Evolutionary conservation across 2,797 vertebrate genomes (phyloP).

Genomic region (Australoheros facetus): DNA sequence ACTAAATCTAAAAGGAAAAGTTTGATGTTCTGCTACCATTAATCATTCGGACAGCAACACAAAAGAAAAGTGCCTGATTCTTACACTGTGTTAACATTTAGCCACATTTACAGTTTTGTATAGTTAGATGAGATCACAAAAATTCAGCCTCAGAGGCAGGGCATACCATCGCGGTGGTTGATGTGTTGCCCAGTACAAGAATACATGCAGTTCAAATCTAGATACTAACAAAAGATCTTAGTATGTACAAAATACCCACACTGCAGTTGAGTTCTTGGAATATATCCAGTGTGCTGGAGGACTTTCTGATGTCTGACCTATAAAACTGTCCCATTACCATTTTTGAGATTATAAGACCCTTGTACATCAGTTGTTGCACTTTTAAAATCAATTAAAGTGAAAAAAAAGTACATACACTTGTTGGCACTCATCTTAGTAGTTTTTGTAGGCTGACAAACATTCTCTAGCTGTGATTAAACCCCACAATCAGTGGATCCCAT

Average conservation of each 20-base stretch:
- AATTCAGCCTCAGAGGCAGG: conserved; percentile 24
- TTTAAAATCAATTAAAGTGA: conserved; percentile 2
- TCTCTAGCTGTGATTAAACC: not conserved
- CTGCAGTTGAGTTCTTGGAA: conserved; percentile 36
- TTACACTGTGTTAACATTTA: not conserved
- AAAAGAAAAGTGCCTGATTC: conserved; percentile 5
- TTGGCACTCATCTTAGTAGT: not conserved
- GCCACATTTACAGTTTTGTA: not conserved
- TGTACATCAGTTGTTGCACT: conserved; percentile 1
- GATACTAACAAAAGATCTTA: conserved; percentile 46
- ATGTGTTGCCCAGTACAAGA: conserved; percentile 57
- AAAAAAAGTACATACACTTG: not conserved
- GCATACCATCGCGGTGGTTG: conserved; percentile 40
- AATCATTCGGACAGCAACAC: not conserved
- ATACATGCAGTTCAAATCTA: conserved; percentile 49
- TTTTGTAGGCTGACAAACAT: not conserved
- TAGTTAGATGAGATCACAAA: conserved; percentile 19
- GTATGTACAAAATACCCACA: conserved; percentile 40
- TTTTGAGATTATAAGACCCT: conserved; percentile 9
- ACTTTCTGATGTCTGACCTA: conserved; percentile 44
- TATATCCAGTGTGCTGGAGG: conserved; percentile 28
- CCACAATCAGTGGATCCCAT: too few relatives aligned
- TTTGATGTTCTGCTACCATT: not conserved
- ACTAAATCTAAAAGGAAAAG: not conserved
- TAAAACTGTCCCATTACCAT: conserved; percentile 16